phyloP scores from a whole-genome alignment of 2,113 vertebrate species.

The Apistogramma diplotaenia region DNA sequence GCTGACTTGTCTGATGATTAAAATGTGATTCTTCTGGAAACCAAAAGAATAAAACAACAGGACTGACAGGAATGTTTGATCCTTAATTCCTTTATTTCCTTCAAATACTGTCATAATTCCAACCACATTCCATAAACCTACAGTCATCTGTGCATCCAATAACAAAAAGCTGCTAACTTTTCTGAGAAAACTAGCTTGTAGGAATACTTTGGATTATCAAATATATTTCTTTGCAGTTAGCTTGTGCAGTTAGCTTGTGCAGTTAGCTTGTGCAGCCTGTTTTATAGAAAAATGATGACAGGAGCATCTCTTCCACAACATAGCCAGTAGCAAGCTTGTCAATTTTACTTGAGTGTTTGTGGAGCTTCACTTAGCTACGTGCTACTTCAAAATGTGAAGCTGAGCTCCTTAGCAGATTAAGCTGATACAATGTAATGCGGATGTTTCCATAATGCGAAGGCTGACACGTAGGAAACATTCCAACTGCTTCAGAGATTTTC shows the following conservation, averaged over 20 bases:
- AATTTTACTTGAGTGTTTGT: neutral
- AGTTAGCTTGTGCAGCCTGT: neutral
- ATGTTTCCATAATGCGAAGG: no score
- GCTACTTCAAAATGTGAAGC: neutral
- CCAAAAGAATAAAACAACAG: neutral
- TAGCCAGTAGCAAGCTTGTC: neutral
- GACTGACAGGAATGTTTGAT: neutral
- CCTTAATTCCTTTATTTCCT: neutral
- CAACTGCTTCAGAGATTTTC: neutral
- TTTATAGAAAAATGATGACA: neutral
- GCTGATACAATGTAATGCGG: no score
- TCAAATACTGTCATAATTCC: neutral
- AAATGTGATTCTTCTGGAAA: neutral
- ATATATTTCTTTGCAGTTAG: neutral
- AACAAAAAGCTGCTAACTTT: slow-evolving; percentile 5
- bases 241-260: neutral
- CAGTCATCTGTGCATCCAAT: neutral
- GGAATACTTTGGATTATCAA: neutral
- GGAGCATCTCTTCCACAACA: neutral
- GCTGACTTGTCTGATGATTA: neutral
- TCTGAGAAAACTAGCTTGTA: neutral
- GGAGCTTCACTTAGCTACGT: neutral
- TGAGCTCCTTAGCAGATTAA: neutral
- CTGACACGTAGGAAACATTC: neutral
- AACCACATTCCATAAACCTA: neutral